Evolutionary conservation across 2,888 invertebrate genomes (phyloP).

Genomic region (Mythimna albipuncta): DNA sequence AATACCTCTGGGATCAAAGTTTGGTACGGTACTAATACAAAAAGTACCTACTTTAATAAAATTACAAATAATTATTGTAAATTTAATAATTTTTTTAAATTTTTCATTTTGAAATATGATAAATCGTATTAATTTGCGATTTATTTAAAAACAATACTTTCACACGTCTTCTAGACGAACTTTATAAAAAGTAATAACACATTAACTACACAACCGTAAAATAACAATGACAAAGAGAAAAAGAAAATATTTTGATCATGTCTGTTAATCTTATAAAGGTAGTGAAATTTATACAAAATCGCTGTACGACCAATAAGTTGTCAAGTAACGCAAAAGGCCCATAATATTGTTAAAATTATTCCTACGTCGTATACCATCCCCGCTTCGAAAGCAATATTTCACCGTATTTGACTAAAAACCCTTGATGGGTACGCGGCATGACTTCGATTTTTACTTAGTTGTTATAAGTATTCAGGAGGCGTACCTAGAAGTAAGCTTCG

Average conservation of each 20-base stretch:
- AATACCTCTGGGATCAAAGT: slow-evolving; percentile 76
- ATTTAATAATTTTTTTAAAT: too few relatives aligned
- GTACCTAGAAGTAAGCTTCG: slow-evolving; percentile 70
- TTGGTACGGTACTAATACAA: slow-evolving; percentile 50
- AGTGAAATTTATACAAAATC: slow-evolving; percentile 13
- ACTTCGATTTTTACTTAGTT: slow-evolving; percentile 66
- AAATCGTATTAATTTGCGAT: not conserved
- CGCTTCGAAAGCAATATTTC: slow-evolving; percentile 62
- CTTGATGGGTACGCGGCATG: slow-evolving; percentile 59
- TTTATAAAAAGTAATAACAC: too few relatives aligned
- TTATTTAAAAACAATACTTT: not conserved
- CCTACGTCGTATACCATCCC: slow-evolving; percentile 52
- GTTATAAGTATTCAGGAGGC: slow-evolving; percentile 68
- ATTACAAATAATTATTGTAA: too few relatives aligned
- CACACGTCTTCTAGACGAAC: not conserved
- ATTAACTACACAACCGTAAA: not conserved
- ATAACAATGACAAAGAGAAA: not conserved
- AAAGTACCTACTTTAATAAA: too few relatives aligned
- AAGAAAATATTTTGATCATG: not conserved
- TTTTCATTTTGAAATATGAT: not conserved
- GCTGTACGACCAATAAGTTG: slow-evolving; percentile 32
- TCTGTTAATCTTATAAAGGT: not conserved
- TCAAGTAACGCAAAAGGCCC: slow-evolving; percentile 46
- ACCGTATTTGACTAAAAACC: slow-evolving; percentile 66
- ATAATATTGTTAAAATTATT: slow-evolving; percentile 51